Evolutionary conservation across 2,888 invertebrate species (phyloP).

Genomic region (Eilema sororculum): DNA sequence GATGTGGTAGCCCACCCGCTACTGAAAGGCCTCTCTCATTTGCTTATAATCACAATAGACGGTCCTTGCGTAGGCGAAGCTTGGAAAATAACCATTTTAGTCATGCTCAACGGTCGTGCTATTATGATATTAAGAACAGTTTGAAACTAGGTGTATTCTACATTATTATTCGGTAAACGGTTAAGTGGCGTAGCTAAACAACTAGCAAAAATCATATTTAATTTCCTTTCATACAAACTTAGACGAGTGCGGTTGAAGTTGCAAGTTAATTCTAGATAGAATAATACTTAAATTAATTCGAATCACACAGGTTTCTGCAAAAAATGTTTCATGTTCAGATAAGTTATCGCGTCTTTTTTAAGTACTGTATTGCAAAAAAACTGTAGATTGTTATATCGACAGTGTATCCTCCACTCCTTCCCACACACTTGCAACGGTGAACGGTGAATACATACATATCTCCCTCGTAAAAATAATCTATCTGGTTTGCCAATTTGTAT

Average conservation of each 20-base stretch:
- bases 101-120: constrained; percentile 39
- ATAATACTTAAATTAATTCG: not conserved
- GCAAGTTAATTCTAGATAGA: constrained; percentile 12
- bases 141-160: constrained; percentile 23
- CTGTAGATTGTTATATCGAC: too few relatives aligned
- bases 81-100: constrained; percentile 46
- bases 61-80: constrained; percentile 36
- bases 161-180: constrained; percentile 33
- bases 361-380: too few relatives aligned
- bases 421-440: too few relatives aligned
- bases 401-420: too few relatives aligned
- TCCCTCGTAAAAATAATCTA: too few relatives aligned
- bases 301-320: not conserved
- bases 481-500: too few relatives aligned
- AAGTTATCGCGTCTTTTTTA: too few relatives aligned
- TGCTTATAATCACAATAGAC: constrained; percentile 49
- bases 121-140: constrained; percentile 24
- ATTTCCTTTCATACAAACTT: constrained; percentile 14
- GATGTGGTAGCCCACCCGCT: constrained; percentile 17
- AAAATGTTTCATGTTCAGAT: not conserved
- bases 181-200: constrained; percentile 33
- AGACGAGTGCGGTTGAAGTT: constrained; percentile 25
- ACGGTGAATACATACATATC: too few relatives aligned
- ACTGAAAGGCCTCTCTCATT: constrained; percentile 47
- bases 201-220: constrained; percentile 21